These are phyloP conservation scores for Mellivora capensis DNA, from an alignment of 2,113 vertebrate species.

Conservation along the genomic window DNA sequence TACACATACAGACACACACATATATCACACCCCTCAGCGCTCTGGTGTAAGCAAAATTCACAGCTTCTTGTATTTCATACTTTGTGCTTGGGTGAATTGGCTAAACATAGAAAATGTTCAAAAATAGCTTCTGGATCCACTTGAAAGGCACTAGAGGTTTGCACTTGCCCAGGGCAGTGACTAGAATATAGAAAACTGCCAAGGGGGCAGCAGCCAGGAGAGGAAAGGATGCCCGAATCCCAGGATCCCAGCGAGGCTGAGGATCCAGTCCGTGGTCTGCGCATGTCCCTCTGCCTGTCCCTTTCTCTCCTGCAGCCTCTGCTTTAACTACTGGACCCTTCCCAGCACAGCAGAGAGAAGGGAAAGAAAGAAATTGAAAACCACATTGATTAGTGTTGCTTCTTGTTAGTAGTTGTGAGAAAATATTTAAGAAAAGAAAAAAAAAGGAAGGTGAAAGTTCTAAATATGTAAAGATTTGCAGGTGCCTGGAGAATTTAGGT, in stretches of 20 bases:
- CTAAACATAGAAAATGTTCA: constrained; percentile 34
- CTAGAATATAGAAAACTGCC: constrained; percentile 19
- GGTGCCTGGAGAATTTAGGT: not conserved
- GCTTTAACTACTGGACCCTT: not conserved
- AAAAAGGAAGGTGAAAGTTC: not conserved
- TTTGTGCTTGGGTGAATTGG: constrained; percentile 31
- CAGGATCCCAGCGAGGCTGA: not conserved
- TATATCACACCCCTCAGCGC: not conserved
- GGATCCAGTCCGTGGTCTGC: not conserved
- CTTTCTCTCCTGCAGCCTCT: not conserved
- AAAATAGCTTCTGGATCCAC: constrained; percentile 54
- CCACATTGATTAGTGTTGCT: not conserved
- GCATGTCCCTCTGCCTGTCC: not conserved
- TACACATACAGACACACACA: not conserved
- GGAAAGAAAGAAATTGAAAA: constrained; percentile 43
- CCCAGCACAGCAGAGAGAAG: not conserved
- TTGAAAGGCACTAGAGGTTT: constrained; percentile 26
- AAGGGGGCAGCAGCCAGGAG: not conserved
- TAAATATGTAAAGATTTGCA: constrained; percentile 9
- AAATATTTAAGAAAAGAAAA: not conserved
- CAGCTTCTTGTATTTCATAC: constrained; percentile 2
- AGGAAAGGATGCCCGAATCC: not conserved
- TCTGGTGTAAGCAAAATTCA: not conserved
- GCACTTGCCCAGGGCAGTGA: constrained; percentile 10
- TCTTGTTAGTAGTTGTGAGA: not conserved